Conservation (phyloP, 2,797 vertebrate species). For the Pampus argenteus region DNA sequence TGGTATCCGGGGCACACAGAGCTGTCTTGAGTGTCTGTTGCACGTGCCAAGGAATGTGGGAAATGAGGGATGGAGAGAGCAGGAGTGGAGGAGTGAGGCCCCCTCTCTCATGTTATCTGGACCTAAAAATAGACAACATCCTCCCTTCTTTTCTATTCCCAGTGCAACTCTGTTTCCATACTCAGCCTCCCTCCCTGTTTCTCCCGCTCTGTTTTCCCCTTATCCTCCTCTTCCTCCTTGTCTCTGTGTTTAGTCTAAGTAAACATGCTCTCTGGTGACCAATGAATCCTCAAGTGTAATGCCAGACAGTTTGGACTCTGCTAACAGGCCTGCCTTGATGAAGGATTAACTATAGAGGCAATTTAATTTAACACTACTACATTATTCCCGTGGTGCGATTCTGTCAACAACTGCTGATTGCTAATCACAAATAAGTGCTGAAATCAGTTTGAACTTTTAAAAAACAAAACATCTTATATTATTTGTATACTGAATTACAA, state of each 20-base stretch:
- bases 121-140: constrained; percentile 80
- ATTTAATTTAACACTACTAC: constrained; percentile 47
- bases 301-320: constrained; percentile 60
- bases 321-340: constrained; percentile 51
- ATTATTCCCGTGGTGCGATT: constrained; percentile 30
- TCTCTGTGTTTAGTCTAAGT: constrained; percentile 57
- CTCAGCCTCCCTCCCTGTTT: constrained; percentile 42
- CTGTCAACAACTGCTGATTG: constrained; percentile 23
- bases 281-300: constrained; percentile 55
- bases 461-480: neutral
- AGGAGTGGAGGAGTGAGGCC: constrained; percentile 53
- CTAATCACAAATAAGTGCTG: constrained; percentile 13
- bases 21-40: constrained; percentile 71
- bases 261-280: constrained; percentile 67
- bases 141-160: constrained; percentile 74
- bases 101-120: constrained; percentile 67
- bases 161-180: constrained; percentile 65
- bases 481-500: constrained; percentile 20
- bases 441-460: constrained; percentile 8
- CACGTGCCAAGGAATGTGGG: constrained; percentile 80
- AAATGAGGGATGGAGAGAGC: constrained; percentile 63
- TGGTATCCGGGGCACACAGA: constrained; percentile 78
- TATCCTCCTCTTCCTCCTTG: constrained; percentile 36
- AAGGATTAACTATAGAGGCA: constrained; percentile 52
- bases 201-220: constrained; percentile 43